phyloP scores from a whole-genome alignment of 2,113 vertebrate genomes.

The Orientallactaga bullata region DNA sequence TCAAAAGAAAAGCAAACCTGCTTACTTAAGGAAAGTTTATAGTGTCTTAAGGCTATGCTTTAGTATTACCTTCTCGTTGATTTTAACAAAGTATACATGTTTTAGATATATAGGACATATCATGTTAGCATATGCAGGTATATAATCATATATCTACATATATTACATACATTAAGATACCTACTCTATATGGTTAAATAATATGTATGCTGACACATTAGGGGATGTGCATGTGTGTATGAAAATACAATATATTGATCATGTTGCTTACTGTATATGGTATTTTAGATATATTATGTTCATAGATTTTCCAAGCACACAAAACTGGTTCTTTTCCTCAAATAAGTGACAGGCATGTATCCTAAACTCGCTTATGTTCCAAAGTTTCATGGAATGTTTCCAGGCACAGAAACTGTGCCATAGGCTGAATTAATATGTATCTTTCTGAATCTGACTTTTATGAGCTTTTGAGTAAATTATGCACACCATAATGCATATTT shows the following conservation, averaged over 20 bases:
- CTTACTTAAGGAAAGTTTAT: too few species aligned
- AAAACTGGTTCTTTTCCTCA: slow-evolving; percentile 22
- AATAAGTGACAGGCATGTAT: slow-evolving; percentile 15
- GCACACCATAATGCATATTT: slow-evolving; percentile 73
- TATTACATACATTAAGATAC: background rate
- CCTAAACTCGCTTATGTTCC: background rate
- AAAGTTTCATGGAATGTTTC: slow-evolving; percentile 26
- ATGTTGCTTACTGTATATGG: too few species aligned
- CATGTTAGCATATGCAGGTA: background rate
- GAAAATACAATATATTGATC: too few species aligned
- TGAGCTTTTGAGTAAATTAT: slow-evolving; percentile 73
- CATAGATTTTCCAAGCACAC: background rate
- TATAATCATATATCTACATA: background rate
- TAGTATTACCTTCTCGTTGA: background rate
- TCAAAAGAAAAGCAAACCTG: background rate
- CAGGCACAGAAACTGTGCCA: background rate
- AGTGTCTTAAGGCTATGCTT: background rate
- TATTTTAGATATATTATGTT: background rate
- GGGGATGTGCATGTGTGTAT: too few species aligned
- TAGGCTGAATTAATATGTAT: slow-evolving; percentile 45
- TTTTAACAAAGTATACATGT: background rate
- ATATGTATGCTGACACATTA: background rate
- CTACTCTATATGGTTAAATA: background rate
- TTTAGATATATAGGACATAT: background rate
- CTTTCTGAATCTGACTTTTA: slow-evolving; percentile 65